phyloP scores from a whole-genome alignment of 2,797 vertebrate genomes.

The Microchirus variegatus region DNA sequence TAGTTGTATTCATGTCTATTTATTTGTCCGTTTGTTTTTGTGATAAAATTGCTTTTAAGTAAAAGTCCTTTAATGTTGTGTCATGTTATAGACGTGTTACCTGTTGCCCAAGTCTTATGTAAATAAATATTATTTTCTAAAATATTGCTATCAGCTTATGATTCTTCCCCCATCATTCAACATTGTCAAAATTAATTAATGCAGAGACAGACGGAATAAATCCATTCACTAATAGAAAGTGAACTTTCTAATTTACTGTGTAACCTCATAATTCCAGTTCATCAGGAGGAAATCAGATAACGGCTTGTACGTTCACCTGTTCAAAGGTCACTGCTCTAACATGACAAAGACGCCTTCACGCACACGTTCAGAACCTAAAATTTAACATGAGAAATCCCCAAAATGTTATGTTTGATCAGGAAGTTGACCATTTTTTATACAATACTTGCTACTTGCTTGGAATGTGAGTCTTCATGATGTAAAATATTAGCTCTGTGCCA shows the following conservation, averaged over 20 bases:
- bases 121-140: constrained; percentile 67
- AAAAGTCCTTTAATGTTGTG: constrained; percentile 20
- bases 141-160: not conserved
- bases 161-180: too few species aligned
- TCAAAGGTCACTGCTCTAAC: constrained; percentile 35
- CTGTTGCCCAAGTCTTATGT: constrained; percentile 54
- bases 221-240: too few species aligned
- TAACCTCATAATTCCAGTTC: constrained; percentile 5
- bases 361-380: not conserved
- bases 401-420: not conserved
- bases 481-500: not conserved
- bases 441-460: too few species aligned
- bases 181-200: too few species aligned
- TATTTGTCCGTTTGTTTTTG: constrained; percentile 48
- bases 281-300: constrained; percentile 25
- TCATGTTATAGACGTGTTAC: constrained; percentile 53
- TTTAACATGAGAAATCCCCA: not conserved
- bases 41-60: constrained; percentile 29
- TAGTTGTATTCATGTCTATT: constrained; percentile 54
- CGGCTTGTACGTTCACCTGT: constrained; percentile 7
- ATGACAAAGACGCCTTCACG: not conserved
- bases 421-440: not conserved
- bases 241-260: too few species aligned
- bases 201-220: too few species aligned
- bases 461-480: not conserved